A percentile compares a stretch with the other conserved stretches of the same genome.
Conservation (phyloP, 2,113 vertebrate species). For the Mixornis gularis region DNA sequence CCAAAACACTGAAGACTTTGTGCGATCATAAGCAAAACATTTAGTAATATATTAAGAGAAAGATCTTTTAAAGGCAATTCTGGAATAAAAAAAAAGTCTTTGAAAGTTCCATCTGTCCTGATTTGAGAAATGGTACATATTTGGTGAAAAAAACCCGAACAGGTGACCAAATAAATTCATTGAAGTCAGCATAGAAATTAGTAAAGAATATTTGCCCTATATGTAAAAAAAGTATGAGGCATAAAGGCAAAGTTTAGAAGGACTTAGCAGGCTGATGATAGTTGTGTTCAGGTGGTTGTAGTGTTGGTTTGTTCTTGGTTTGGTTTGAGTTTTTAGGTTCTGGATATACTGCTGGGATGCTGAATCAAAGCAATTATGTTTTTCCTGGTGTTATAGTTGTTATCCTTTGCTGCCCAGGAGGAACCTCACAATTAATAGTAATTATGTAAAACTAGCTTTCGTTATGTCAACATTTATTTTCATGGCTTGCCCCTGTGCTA, state of each 20-base stretch:
- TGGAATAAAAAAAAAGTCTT: background rate
- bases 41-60: background rate
- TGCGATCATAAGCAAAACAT: background rate
- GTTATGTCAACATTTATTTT: constrained; percentile 21
- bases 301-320: background rate
- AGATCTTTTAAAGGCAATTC: background rate
- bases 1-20: background rate
- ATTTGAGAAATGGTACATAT: background rate
- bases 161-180: background rate
- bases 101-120: background rate
- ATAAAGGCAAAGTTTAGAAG: background rate
- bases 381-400: background rate
- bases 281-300: background rate
- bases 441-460: background rate
- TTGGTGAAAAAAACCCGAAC: background rate
- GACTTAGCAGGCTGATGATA: background rate
- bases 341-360: background rate
- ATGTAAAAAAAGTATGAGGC: background rate
- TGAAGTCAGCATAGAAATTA: background rate
- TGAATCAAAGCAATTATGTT: background rate
- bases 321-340: background rate
- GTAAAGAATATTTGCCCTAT: background rate
- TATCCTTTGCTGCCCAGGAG: constrained; percentile 12
- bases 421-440: constrained; percentile 15
- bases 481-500: background rate